Evolutionary conservation across 2,113 vertebrate genomes (phyloP), one percentile per base, ranked within the genome.

Genomic region (Anthoscopus minutus): DNA sequence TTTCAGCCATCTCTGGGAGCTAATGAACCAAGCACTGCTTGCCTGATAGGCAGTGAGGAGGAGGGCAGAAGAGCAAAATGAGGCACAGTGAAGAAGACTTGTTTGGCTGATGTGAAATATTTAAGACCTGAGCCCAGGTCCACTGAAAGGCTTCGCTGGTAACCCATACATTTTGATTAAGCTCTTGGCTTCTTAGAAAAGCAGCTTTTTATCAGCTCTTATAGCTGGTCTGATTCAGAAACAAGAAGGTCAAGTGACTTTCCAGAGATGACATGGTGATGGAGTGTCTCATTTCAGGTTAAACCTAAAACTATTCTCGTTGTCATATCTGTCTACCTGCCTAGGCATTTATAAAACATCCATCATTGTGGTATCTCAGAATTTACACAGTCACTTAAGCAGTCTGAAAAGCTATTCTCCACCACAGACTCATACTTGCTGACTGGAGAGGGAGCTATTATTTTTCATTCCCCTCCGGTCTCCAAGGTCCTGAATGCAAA

Each of bases 171-270:
- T 60, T 93, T 81, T 53, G 48, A 93, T 88, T 70, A 81, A 77
- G 19, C 47, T 88, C 67, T 70, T 66, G 27, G 47, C 90, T 86
- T 93, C 64, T 69, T 57, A 70, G 67, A 71, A 88, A 90, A 83
- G 19, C 56, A 78, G 35, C 53, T 84, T 95, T 97, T 92, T 90
- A 81, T 92, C 76, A 78, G 23, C 37, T 88, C 79, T 92, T 90
- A 81, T 22, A 74, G 44, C 67, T 74, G 88, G 82, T 67, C 77
- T 94, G 82, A 81, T 88, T 84, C 67, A 93, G 88, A 69, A 93
- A 84, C 79, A 90, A 90, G 91, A 89, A 95, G 90, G 94, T 93
- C 88, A 97, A 95, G 48, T 61, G 76, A 76, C 93, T 93, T 94
- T 73, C 44, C 8, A 3, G 44, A 94, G 72, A 88, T 95, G 92